Base-by-base conservation (phyloP, 2,888 invertebrate genomes). In the Liodrosophila aerea region DNA sequence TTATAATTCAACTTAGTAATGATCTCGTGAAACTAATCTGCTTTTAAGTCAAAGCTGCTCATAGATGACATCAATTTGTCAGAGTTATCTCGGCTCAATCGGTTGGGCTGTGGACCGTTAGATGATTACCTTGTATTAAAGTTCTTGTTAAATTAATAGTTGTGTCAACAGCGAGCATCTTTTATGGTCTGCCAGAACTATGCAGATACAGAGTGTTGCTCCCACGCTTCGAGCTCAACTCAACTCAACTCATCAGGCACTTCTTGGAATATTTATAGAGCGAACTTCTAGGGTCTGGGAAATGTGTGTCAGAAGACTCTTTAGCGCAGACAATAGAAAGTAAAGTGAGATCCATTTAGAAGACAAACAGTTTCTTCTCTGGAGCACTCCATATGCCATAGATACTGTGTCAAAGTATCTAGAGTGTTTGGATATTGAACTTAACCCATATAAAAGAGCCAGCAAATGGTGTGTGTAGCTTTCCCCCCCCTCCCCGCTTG, bases 391-490 rank as follows among this genome's bases (percentile, higher is more conserved):
- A 11, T 49, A 30, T 53, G 74, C 54, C 39, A 71, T 61, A 36
- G 76, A 82, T 82, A 69, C 51, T 63, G 60, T 72, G 56, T 22
- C 49, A 15, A 60, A 64, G 40, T 45, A 39, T 29, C 43, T 71
- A 4, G 30, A 68, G 61, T 82, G 76, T 76, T 83, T 81, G 65
- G 58, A 54, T 81, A 57, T 81, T 76, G 73, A 76, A 70, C 78
- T 78, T 84, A 78, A 74, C 77, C 77, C 77, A 78, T 40, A 69
- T 80, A 41, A 13, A 15, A 33, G 49, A 49, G 29, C 16, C 27
- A 18, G 46, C 15, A 59, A 53, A 58, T 52, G 45, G 56, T 58
- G 54, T 43, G 30, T 41, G 44, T 41, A 12, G 43, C 9, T 27
- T 43, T 29, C 11, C 27, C 16, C 15, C 13, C 16, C 16, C 12